Conservation (phyloP, 2,888 invertebrate genomes). For the Pristionchus entomophagus region DNA sequence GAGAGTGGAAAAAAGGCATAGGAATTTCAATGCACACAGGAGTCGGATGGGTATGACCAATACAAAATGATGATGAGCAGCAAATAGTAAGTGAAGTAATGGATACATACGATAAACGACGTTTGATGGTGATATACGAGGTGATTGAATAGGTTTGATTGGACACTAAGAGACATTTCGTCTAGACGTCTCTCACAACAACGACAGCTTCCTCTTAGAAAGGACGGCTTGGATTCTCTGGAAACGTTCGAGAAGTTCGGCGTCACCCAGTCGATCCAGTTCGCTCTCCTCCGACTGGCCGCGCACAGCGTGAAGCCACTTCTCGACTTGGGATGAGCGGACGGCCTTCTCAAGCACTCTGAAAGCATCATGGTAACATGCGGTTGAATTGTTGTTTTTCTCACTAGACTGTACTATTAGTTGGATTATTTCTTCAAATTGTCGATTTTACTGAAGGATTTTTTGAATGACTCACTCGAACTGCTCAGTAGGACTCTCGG, state of each 20-base stretch:
- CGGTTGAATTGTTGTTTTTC: no score
- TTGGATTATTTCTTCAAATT: not conserved
- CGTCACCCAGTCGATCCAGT: constrained; percentile 8
- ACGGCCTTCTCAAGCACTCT: constrained; percentile 45
- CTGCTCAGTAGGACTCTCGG: constrained; percentile 49
- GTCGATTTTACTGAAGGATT: not conserved
- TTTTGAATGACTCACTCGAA: not conserved
- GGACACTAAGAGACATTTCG: not conserved
- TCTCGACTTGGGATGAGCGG: not conserved
- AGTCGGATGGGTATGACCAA: constrained; percentile 4
- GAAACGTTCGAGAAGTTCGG: not conserved
- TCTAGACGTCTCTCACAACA: constrained; percentile 8
- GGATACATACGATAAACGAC: not conserved
- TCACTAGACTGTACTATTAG: no score
- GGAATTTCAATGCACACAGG: constrained; percentile 14
- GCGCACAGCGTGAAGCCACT: constrained; percentile 42
- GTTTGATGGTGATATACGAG: not conserved
- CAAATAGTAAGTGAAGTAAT: constrained; percentile 13
- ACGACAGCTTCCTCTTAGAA: not conserved
- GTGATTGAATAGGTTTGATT: constrained; percentile 15
- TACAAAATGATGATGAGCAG: not conserved
- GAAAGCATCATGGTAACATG: not conserved
- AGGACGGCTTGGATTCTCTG: not conserved
- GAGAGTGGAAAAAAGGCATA: not conserved
- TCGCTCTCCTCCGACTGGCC: constrained; percentile 34